Evolutionary conservation across 1,140 invertebrate genomes (phyloP), one percentile per base, ranked within the genome.

Genomic region (Aphelinus certus): DNA sequence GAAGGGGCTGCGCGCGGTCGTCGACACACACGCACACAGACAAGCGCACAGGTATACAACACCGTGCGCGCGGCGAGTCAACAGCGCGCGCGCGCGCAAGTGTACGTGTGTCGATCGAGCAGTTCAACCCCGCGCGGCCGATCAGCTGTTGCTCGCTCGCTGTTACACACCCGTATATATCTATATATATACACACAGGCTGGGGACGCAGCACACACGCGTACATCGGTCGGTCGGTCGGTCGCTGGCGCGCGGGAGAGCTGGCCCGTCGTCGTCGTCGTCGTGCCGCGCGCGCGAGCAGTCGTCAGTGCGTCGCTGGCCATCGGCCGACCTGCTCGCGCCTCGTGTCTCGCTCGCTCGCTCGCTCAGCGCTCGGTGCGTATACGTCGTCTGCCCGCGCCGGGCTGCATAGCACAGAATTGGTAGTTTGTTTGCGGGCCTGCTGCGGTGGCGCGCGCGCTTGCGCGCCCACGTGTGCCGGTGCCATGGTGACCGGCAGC

Each of bases 261-360:
- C 7, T n/a, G 56, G 56, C 26, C 43, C 72, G 64, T 55, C 60
- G 43, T 46, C 73, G 60, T 47, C 58, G 65, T 48, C 45, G 57
- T 56, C 46, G 53, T 58, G 63, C 4, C 53, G 47, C 42, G 26
- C 60, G 51, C 45, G 60, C 51, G 49, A 60, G n/a, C 58, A 46
- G 65, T 56, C 55, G 57, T 62, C 68, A 71, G 75, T 76, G 49
- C 53, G 26, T 71, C 62, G 62, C 63, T 70, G 67, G 47, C 53
- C 73, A 75, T 58, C 65, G 72, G 73, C 61, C 73, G 73, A 57
- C 43, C 55, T 26, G 57, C 4, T 9, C 4, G 57, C 4, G 7
- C 26, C 4, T 3, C 26, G 7, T 60, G 26, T 60, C 3, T 60
- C 26, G 26, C 26, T n/a, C 5, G 5, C 26, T n/a, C 5, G 5